Evolutionary conservation across 2,888 invertebrate species (phyloP), one percentile per base, ranked within the genome.

Genomic region (Pyrrhosoma nymphula): DNA sequence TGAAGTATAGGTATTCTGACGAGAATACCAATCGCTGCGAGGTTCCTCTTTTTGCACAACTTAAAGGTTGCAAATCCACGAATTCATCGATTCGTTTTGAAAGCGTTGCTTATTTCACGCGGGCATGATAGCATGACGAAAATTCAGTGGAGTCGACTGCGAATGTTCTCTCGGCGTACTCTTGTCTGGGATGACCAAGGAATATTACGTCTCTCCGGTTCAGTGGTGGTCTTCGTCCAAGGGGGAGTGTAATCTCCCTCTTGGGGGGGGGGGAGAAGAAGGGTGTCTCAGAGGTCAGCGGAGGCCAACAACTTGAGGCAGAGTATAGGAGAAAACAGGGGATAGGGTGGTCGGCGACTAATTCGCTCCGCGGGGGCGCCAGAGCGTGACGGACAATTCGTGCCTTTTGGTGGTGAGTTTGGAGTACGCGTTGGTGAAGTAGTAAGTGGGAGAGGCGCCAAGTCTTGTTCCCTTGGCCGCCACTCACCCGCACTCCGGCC

Each of bases 311-410:
- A 82, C 4, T 47, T 47, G 82, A 1, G 82, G 35, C n/a, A 35
- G 82, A n/a, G 69, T 4, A 47, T 4, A 8, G 47, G 47, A 47
- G 47, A 47, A 8, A 47, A 47, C 47, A 69, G 6, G n/a, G 10
- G 69, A 4, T 8, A 8, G 69, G 69, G 35, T 35, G 82, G 26
- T 35, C 2, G 26, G 35, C 16, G 82, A 18, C 16, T 35, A 82
- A 82, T 35, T 82, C 82, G 30, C 18, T n/a, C n/a, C 4, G 30
- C 3, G 82, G n/a, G 69, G 69, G 69, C 23, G 69, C 23, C 69
- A 10, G 69, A 69, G 69, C 69, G 69, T 69, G 69, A 82, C 82
- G 35, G 82, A 35, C 82, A 82, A 82, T 82, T 82, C 82, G 82
- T 82, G 35, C 30, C 82, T 18, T 35, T 30, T 16, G 30, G 82